Conservation (phyloP, 2,797 vertebrate genomes). For the Acipenser oxyrinchus region DNA sequence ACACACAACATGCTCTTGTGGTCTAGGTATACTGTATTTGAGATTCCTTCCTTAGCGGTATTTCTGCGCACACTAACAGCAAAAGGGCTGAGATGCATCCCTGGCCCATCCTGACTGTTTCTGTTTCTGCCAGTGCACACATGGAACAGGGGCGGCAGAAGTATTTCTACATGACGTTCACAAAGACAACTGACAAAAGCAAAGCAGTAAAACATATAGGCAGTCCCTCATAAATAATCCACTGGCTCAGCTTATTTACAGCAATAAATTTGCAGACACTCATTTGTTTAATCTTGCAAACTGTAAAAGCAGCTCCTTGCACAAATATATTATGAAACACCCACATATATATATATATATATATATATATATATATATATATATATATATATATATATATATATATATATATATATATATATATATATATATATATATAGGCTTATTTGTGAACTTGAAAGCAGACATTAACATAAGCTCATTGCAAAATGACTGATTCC, state of each 20-base stretch:
- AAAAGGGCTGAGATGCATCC: slow-evolving; percentile 33
- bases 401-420: slow-evolving; percentile 43
- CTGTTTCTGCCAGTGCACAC: slow-evolving; percentile 39
- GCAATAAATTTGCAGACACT: slow-evolving; percentile 27
- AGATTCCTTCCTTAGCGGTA: slow-evolving; percentile 49
- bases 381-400: slow-evolving; percentile 43
- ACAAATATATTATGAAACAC: neutral
- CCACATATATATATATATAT: slow-evolving; percentile 42
- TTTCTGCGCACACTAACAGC: slow-evolving; percentile 32
- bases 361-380: slow-evolving; percentile 42
- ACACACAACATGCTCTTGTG: slow-evolving; percentile 81
- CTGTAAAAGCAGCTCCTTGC: slow-evolving; percentile 34
- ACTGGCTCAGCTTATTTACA: slow-evolving; percentile 29
- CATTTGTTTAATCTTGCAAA: slow-evolving; percentile 39
- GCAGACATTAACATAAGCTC: slow-evolving; percentile 43
- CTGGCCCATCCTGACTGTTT: slow-evolving; percentile 45
- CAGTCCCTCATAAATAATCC: slow-evolving; percentile 52
- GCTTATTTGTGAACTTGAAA: slow-evolving; percentile 43
- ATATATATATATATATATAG: slow-evolving; percentile 42
- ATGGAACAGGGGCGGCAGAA: slow-evolving; percentile 67
- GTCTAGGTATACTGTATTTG: slow-evolving; percentile 67
- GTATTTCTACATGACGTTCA: slow-evolving; percentile 60
- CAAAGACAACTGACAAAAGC: slow-evolving; percentile 44
- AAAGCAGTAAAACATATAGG: slow-evolving; percentile 45
- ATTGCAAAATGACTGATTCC: slow-evolving; percentile 58